phyloP scores from a whole-genome alignment of 2,888 invertebrate genomes.

The Drosophila prostipennis region DNA sequence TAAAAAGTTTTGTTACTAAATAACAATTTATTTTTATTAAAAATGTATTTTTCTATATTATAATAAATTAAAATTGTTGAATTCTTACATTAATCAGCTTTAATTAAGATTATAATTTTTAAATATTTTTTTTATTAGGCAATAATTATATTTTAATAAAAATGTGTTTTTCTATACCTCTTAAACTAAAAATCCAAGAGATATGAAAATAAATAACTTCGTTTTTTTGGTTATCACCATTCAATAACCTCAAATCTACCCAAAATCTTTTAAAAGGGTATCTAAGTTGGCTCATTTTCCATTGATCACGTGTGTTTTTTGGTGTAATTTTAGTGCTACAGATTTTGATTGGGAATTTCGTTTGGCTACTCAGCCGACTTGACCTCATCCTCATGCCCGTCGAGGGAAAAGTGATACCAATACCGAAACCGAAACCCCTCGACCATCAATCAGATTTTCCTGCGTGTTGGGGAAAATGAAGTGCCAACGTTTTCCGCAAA shows the following conservation, averaged over 20 bases:
- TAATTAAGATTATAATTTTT: no score
- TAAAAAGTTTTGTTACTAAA: no score
- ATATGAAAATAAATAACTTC: neutral
- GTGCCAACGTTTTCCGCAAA: slow-evolving; percentile 19
- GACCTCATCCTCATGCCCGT: neutral
- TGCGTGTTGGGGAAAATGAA: slow-evolving; percentile 3
- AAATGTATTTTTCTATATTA: no score
- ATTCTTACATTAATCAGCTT: no score
- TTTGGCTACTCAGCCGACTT: slow-evolving; percentile 5
- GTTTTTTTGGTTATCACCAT: rapidly evolving
- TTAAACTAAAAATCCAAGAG: neutral
- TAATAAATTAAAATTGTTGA: no score
- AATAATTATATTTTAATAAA: no score
- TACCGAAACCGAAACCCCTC: neutral
- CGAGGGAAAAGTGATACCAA: slow-evolving; percentile 1
- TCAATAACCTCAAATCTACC: neutral
- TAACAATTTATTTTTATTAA: no score
- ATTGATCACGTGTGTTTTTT: neutral
- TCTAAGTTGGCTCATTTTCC: neutral
- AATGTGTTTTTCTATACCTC: neutral
- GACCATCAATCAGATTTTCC: slow-evolving; percentile 7
- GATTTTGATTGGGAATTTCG: slow-evolving; percentile 10
- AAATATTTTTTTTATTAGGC: no score
- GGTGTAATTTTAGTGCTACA: neutral
- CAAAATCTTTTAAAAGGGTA: neutral